Base-by-base conservation (phyloP, 2,888 invertebrate genomes). In the Tricholauxania praeusta region DNA sequence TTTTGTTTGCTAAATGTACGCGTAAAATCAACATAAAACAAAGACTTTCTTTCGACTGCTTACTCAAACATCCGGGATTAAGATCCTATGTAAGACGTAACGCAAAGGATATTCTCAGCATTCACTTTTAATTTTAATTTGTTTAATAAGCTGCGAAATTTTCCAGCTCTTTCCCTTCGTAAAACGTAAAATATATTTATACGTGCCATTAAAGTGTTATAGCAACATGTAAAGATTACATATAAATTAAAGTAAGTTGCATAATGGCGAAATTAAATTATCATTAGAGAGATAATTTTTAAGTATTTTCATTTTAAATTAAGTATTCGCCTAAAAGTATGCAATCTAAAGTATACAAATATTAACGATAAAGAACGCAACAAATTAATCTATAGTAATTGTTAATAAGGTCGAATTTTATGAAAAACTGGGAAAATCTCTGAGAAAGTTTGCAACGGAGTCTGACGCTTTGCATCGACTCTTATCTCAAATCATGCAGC, bases 71-170 rank as follows among this genome's bases (percentile, higher is more conserved):
- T 39, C 17, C 47, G 62, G 17, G 17, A 22, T 17, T 55, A 55
- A 19, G 17, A 22, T 55, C n/a, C 55, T 17, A 32, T 12, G 17
- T 22, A 14, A 59, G 22, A 59, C 28, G 59, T 28, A 32, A 12
- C 59, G 32, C 12, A 15, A 32, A 32, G 59, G 59, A 60, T 39
- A 0, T 39, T 39, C 39, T 39, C 39, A 10, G 39, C 6, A 39
- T 39, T 39, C 39, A 57, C 22, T 57, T 22, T 57, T 15, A 22
- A 57, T 57, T 57, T 57, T 57, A 57, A 57, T 57, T 57, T 57
- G 22, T 57, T 57, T 57, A 57, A 57, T 57, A 57, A 57, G 57
- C 57, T 57, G 57, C 28, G 14, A 22, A 57, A 28, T 57, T 28
- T 14, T 57, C 8, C 39, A 10, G 39, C 39, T 39, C 10, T 39